phyloP scores from a whole-genome alignment of 37 sponge, comb jelly and placozoan genomes.

The Bolinopsis microptera region DNA sequence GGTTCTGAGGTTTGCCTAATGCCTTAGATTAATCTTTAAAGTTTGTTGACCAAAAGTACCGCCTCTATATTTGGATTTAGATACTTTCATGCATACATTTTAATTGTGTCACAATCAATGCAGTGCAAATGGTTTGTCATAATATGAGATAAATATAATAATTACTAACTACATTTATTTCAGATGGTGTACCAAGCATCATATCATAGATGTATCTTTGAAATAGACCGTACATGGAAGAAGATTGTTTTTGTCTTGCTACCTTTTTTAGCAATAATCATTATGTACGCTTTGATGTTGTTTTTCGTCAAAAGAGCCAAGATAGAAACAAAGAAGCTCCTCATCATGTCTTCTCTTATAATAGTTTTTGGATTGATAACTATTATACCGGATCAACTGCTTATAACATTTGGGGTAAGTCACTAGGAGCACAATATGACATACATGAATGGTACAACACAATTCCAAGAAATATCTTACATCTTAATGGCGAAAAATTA shows the following conservation, averaged over 20 bases:
- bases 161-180: neutral
- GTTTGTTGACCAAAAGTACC: too few species aligned
- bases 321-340: neutral
- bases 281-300: constrained; percentile 26
- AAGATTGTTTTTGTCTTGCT: neutral
- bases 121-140: too few species aligned
- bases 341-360: neutral
- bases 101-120: too few species aligned
- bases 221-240: neutral
- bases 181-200: constrained; percentile 17
- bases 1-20: too few species aligned
- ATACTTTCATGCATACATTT: too few species aligned
- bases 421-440: neutral
- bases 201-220: neutral
- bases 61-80: too few species aligned
- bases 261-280: neutral
- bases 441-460: too few species aligned
- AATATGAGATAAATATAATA: too few species aligned
- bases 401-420: neutral
- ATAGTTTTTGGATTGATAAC: neutral
- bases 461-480: too few species aligned
- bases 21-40: too few species aligned
- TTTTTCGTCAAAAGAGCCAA: neutral
- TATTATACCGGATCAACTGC: neutral
- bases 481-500: too few species aligned